Evolutionary conservation across 2,888 invertebrate species (phyloP).

Genomic region (Drosophila histrio): DNA sequence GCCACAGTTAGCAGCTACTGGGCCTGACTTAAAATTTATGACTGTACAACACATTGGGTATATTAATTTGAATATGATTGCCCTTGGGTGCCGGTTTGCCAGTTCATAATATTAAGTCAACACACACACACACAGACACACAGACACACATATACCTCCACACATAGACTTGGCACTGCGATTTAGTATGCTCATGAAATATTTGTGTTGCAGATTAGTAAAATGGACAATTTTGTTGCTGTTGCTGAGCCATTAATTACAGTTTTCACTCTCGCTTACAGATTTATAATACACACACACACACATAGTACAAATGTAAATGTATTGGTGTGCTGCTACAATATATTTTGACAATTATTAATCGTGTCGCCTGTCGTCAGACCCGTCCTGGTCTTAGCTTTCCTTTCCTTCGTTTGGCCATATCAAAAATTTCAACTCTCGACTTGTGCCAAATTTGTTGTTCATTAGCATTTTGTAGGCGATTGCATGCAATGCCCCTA

Average conservation of each 20-base stretch:
- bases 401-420: background rate
- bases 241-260: constrained; percentile 69
- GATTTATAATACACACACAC: constrained; percentile 26
- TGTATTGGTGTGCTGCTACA: constrained; percentile 15
- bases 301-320: background rate
- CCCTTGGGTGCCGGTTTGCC: constrained; percentile 59
- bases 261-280: constrained; percentile 60
- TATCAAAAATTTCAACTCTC: constrained; percentile 23
- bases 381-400: constrained; percentile 11
- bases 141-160: constrained; percentile 11
- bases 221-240: constrained; percentile 73
- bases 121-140: constrained; percentile 46
- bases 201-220: constrained; percentile 76
- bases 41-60: constrained; percentile 77
- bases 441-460: constrained; percentile 26
- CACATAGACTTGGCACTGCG: constrained; percentile 11
- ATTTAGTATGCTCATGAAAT: constrained; percentile 67
- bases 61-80: constrained; percentile 81
- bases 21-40: constrained; percentile 69
- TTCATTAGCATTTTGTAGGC: constrained; percentile 49
- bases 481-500: constrained; percentile 31
- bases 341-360: constrained; percentile 74
- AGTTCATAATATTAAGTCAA: constrained; percentile 70
- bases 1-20: constrained; percentile 24
- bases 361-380: constrained; percentile 65